Conservation (phyloP, 2,797 vertebrate species). For the Gymnoscopelus braueri region DNA sequence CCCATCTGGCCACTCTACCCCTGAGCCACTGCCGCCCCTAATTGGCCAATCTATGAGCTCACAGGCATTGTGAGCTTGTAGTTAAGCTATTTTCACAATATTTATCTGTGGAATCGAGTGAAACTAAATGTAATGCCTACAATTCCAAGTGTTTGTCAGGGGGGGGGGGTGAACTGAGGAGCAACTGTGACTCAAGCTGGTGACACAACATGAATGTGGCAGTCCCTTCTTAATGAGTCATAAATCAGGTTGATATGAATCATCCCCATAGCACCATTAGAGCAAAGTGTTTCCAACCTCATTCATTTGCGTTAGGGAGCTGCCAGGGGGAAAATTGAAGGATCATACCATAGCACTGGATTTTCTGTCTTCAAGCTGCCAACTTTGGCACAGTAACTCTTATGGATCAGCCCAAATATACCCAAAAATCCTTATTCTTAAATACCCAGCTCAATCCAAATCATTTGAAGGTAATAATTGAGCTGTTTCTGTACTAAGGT, state of each 20-base stretch:
- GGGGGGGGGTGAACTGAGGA: background rate
- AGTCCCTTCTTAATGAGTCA: constrained; percentile 66
- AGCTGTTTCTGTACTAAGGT: background rate
- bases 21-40: no score
- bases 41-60: no score
- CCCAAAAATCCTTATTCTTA: constrained; percentile 19
- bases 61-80: no score
- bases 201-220: constrained; percentile 56
- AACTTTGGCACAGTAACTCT: constrained; percentile 38
- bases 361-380: constrained; percentile 33
- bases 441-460: constrained; percentile 9
- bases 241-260: constrained; percentile 75
- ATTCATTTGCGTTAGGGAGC: constrained; percentile 73
- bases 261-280: constrained; percentile 66
- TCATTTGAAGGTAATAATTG: constrained; percentile 30
- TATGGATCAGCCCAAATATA: constrained; percentile 8
- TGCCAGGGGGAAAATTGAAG: constrained; percentile 58
- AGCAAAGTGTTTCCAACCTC: constrained; percentile 67
- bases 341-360: constrained; percentile 44
- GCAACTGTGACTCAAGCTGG: constrained; percentile 44
- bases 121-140: no score
- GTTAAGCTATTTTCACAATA: no score
- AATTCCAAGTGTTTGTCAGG: no score
- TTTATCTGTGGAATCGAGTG: no score
- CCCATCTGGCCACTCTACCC: no score